These are phyloP conservation scores for Medauroidea extradentata DNA, from an alignment of 1,140 invertebrate species.

Conservation along the genomic window DNA sequence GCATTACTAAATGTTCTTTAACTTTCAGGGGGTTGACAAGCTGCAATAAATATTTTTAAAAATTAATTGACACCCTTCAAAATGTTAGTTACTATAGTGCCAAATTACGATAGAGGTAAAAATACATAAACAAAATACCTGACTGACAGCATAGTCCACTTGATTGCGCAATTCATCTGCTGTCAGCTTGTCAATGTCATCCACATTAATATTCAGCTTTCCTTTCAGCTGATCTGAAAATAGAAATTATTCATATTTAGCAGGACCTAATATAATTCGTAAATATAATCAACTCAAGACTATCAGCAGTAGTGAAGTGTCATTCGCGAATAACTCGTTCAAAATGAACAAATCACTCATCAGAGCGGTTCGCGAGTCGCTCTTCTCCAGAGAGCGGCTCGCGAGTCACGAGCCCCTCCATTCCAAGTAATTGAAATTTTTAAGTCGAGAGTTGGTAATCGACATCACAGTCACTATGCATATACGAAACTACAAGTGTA, in stretches of 20 bases:
- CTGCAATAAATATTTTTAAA: conserved; percentile 48
- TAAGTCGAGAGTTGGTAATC: no score
- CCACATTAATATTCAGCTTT: conserved; percentile 69
- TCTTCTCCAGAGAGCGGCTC: no score
- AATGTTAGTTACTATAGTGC: conserved; percentile 36
- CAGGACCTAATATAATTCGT: no score
- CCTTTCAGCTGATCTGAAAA: conserved; percentile 64
- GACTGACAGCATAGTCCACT: conserved; percentile 67
- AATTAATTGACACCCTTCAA: not conserved
- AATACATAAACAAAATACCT: conserved; percentile 56
- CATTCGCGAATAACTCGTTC: no score
- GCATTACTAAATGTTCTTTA: conserved; percentile 91
- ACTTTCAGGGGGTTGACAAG: conserved; percentile 92
- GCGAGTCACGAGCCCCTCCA: not conserved
- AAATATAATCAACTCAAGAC: no score
- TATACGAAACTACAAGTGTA: no score
- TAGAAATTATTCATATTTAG: no score
- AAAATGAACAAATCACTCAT: no score
- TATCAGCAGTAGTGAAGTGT: no score
- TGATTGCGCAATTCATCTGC: conserved; percentile 75
- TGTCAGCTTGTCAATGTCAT: conserved; percentile 65
- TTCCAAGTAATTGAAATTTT: no score
- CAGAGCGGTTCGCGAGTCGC: no score
- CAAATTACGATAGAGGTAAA: conserved; percentile 67
- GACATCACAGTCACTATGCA: no score